These are phyloP conservation scores for Todiramphus chloris DNA, from an alignment of 2,113 vertebrate genomes.

Conservation along the genomic window DNA sequence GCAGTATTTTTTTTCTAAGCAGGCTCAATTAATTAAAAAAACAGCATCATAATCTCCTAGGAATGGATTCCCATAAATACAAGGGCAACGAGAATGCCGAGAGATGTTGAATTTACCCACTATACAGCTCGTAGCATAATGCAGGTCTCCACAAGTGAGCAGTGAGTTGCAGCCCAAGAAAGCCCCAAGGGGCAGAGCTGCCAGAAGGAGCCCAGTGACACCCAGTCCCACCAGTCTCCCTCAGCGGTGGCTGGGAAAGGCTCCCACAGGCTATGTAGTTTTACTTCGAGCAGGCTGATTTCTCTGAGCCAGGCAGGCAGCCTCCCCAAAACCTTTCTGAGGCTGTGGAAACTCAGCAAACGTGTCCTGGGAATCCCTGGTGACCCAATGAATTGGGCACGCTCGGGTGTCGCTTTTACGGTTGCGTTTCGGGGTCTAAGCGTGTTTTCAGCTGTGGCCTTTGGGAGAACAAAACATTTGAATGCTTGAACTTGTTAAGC, in stretches of 20 bases:
- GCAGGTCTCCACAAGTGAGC: not conserved
- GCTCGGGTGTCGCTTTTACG: not conserved
- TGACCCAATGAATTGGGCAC: not conserved
- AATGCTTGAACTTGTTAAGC: not conserved
- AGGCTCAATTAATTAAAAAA: conserved; percentile 29
- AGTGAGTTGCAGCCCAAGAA: rapidly evolving
- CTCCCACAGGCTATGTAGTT: not conserved
- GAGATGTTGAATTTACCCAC: not conserved
- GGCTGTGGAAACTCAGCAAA: not conserved
- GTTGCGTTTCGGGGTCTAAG: not conserved
- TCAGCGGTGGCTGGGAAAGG: rapidly evolving
- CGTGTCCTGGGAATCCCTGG: not conserved
- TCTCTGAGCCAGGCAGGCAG: not conserved
- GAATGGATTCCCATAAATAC: not conserved
- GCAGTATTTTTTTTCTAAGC: not conserved
- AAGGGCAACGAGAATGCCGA: not conserved
- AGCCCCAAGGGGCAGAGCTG: rapidly evolving
- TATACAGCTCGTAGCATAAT: not conserved
- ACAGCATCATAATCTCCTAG: not conserved
- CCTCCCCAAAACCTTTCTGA: not conserved
- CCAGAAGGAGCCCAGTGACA: not conserved
- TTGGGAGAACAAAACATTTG: not conserved
- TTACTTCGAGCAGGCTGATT: rapidly evolving
- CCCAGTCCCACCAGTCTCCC: rapidly evolving
- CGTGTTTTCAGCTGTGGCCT: not conserved